A percentile compares a stretch with the other conserved stretches of the same genome.
phyloP scores from a whole-genome alignment of 2,797 vertebrate genomes.

The Hemibagrus guttatus region DNA sequence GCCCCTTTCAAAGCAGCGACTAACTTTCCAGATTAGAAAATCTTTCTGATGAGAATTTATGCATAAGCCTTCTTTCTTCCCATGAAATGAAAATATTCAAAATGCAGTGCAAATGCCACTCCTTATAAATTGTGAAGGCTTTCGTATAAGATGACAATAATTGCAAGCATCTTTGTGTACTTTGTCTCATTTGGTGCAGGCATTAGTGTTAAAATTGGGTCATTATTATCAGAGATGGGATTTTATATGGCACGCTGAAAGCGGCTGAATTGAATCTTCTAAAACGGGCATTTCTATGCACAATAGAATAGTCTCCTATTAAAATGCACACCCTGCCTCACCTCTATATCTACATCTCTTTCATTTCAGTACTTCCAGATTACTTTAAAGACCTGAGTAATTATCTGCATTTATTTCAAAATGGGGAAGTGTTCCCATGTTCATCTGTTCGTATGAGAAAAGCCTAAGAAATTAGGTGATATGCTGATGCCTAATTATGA shows the following conservation, averaged over 20 bases:
- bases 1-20: constrained; percentile 33
- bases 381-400: constrained; percentile 4
- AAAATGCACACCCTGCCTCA: constrained; percentile 7
- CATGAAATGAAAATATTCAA: constrained; percentile 20
- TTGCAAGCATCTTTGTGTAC: not conserved
- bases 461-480: not conserved
- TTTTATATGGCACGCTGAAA: not conserved
- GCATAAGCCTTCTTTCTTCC: constrained; percentile 7
- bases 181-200: constrained; percentile 1
- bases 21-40: constrained; percentile 28
- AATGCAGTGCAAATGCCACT: not conserved
- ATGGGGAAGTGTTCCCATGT: not conserved
- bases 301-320: not conserved
- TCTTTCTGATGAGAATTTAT: constrained; percentile 29
- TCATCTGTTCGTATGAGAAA: not conserved
- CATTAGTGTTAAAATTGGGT: constrained; percentile 14
- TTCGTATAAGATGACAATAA: not conserved
- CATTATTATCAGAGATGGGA: constrained; percentile 29
- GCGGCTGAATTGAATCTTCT: not conserved
- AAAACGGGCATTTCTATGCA: constrained; percentile 11
- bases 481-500: not conserved
- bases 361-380: not conserved
- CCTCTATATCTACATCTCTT: not conserved
- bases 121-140: constrained; percentile 9
- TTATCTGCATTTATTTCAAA: constrained; percentile 11